These are phyloP conservation scores for Falcunculus frontatus DNA, from an alignment of 2,113 vertebrate species.

Conservation along the genomic window DNA sequence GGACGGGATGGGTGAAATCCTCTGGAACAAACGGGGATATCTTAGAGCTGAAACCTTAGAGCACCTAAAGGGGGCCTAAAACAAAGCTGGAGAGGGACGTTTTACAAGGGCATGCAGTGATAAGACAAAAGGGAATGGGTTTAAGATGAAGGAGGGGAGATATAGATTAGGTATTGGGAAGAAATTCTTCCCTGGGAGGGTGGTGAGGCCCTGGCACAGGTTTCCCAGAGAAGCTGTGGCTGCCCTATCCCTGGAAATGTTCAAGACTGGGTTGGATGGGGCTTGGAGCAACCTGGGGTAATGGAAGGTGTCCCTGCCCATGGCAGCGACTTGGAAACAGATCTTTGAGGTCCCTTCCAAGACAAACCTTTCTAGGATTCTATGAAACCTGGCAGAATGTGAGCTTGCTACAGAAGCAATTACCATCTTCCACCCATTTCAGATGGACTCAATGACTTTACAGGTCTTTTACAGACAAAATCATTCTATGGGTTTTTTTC, in stretches of 20 bases:
- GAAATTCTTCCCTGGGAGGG: not conserved
- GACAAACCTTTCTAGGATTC: not conserved
- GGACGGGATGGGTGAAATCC: not conserved
- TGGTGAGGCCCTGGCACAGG: not conserved
- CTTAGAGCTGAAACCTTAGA: not conserved
- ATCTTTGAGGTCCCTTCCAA: not conserved
- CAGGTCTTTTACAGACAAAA: not conserved
- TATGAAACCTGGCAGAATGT: not conserved
- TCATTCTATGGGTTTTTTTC: not conserved
- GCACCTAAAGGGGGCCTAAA: not conserved
- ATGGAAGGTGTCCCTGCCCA: not conserved
- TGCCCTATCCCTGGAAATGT: not conserved
- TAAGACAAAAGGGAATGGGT: not conserved
- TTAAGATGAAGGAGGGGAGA: not conserved
- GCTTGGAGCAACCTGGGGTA: not conserved
- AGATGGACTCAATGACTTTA: not conserved
- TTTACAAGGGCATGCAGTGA: not conserved
- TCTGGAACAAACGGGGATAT: not conserved
- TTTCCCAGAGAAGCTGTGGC: not conserved
- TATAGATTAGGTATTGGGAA: not conserved
- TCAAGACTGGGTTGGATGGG: not conserved
- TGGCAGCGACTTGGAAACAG: not conserved
- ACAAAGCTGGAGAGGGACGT: not conserved
- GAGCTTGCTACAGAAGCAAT: not conserved
- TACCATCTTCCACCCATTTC: not conserved